Base-by-base conservation (phyloP, 1,140 invertebrate species). In the Anagrus nilaparvatae region DNA sequence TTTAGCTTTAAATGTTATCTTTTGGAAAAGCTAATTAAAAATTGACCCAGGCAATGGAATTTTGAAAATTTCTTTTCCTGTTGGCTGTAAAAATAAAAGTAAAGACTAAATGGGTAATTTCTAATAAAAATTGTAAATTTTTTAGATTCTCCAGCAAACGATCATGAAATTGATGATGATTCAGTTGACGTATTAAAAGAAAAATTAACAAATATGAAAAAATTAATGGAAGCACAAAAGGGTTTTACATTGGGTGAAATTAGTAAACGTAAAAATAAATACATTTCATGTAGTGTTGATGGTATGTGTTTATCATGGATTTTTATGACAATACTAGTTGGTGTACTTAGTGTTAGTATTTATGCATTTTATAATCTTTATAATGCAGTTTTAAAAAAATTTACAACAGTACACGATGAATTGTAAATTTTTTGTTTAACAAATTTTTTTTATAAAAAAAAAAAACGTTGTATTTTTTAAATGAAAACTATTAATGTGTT, bases 281-380 rank as follows among this genome's bases (percentile, higher is more conserved):
- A 70, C 47, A 60, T 64, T 32, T 75, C 73, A 5, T 76, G 74
- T 17, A 76, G 87, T 49, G 86, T 87, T 28, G 82, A 87, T 53
- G 83, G 81, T 0, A 83, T 79, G 54, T 85, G 87, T 54, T 64
- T 88, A 0, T 84, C 82, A 46, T 74, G 84, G 49, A 82, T 87
- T 14, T 87, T 89, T 52, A 78, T 75, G 4, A 75, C 78, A 2
- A 82, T 82, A 2, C 65, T 89, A 3, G 49, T 79, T 4, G 75
- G 87, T n/a, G 87, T 88, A 29, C 54, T 87, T 2, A 76, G 77
- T 46, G 84, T 87, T 33, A 85, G 82, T 30, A 70, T 80, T 2
- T 87, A 87, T 52, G 84, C 84, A 0, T 89, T 87, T 59, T 85
- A 87, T 50, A 87, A 84, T 62, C 66, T 89, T 0, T 87, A 86